Percentiles rank a stretch among this genome's conserved stretches.
phyloP scores from a whole-genome alignment of 2,797 vertebrate genomes.

The Trematomus bernacchii region DNA sequence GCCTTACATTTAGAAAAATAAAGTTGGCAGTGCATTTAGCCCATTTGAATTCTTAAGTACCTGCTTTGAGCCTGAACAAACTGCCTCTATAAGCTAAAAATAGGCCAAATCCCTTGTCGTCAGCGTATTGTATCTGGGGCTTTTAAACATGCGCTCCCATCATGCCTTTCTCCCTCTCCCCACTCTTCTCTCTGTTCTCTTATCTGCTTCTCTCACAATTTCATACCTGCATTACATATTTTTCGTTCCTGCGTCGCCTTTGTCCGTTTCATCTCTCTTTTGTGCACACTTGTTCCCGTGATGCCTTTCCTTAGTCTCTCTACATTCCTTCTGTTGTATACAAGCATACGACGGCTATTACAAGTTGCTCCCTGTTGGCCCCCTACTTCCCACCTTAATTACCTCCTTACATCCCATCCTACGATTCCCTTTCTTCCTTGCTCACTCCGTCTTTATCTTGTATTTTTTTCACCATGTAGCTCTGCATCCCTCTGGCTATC shows the following conservation, averaged over 20 bases:
- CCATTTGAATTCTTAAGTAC: constrained; percentile 15
- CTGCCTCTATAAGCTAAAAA: constrained; percentile 18
- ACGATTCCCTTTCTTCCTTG: constrained; percentile 24
- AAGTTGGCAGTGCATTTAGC: constrained; percentile 4
- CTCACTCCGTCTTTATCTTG: constrained; percentile 44
- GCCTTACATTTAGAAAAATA: constrained; percentile 23
- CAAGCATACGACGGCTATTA: constrained; percentile 51
- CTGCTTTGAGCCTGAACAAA: constrained; percentile 16
- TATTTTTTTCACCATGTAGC: constrained; percentile 46
- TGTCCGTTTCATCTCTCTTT: constrained; percentile 38
- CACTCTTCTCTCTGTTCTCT: constrained; percentile 6
- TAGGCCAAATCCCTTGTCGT: constrained; percentile 17
- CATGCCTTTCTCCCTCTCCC: constrained; percentile 16
- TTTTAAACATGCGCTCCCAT: constrained; percentile 62
- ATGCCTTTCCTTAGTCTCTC: constrained; percentile 14
- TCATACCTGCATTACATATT: constrained; percentile 41
- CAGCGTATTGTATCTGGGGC: constrained; percentile 36
- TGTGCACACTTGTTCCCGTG: constrained; percentile 38
- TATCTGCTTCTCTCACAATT: constrained; percentile 41
- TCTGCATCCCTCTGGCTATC: constrained; percentile 27
- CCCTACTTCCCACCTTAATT: constrained; percentile 53
- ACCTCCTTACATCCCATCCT: constrained; percentile 44
- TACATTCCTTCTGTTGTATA: constrained; percentile 25
- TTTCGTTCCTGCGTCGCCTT: constrained; percentile 26
- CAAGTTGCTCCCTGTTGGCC: constrained; percentile 43